Evolutionary conservation across 2,888 invertebrate genomes (phyloP), one percentile per base, ranked within the genome.

Genomic region (Hesperia comma): DNA sequence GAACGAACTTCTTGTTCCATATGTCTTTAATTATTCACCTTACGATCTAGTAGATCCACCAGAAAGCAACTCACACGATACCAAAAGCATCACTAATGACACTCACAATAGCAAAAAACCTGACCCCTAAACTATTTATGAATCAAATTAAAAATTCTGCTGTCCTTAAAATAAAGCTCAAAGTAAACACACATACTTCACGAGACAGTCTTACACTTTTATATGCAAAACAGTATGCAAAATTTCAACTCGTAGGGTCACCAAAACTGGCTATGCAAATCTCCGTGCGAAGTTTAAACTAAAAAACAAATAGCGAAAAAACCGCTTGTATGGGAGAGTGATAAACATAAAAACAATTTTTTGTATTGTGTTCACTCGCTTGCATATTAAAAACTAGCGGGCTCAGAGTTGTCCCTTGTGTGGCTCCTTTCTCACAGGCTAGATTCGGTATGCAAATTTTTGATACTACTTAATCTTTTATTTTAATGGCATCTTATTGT

Each of bases 401-500:
- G 71, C 86, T 84, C 70, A 82, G 71, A 63, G 69, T 71, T 70
- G 80, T 79, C 78, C 88, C 90, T 82, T 88, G 87, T 67, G 79
- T 82, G 69, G 82, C 12, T 75, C 83, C 77, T 81, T 92, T 92
- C 90, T 88, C 92, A 91, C 87, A 88, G 80, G 75, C 74, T 73
- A 70, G 72, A 78, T 83, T 81, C 78, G 76, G 83, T 89, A 91
- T 92, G 92, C 89, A 92, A 90, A 92, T 92, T 73, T 71, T 69
- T 77, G 79, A 86, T 85, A 80, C 82, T 83, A 82, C 84, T 84
- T 87, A 87, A 90, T 92, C 92, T 90, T 92, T 92, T 92, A 92
- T 92, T 92, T 92, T 92, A 92, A 92, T 91, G 79, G 82, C 86
- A 87, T 89, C 90, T 82, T 87, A 86, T 92, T 92, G 90, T 92